Percentiles rank a stretch among this genome's conserved stretches.
phyloP scores from a whole-genome alignment of 2,888 invertebrate genomes.

The Noctua janthina region DNA sequence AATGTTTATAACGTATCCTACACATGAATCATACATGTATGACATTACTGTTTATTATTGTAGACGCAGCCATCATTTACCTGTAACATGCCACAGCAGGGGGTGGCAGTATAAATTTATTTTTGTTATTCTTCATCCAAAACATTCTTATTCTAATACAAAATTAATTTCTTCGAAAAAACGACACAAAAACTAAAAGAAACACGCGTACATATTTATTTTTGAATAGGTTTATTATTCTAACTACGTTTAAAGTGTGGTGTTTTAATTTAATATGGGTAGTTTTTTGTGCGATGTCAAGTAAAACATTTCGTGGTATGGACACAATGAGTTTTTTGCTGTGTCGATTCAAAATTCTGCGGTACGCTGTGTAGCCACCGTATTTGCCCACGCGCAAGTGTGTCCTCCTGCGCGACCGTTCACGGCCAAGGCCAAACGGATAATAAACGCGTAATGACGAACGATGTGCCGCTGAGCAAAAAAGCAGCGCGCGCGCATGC shows the following conservation, averaged over 20 bases:
- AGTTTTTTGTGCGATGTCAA: conserved; percentile 63
- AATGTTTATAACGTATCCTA: not conserved
- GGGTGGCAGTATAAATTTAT: conserved; percentile 34
- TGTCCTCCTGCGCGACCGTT: conserved; percentile 85
- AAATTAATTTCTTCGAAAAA: conserved; percentile 52
- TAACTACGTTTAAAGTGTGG: conserved; percentile 57
- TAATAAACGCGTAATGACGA: conserved; percentile 87
- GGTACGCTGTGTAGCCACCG: conserved; percentile 72
- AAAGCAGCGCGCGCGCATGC: conserved; percentile 76
- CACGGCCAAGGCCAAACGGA: conserved; percentile 89
- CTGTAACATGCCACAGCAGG: conserved; percentile 47
- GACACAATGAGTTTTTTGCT: conserved; percentile 73
- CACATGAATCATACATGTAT: conserved; percentile 29
- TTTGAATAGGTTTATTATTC: conserved; percentile 59
- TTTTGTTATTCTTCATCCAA: conserved; percentile 44
- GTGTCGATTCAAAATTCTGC: conserved; percentile 73
- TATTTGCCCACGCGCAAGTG: conserved; percentile 79
- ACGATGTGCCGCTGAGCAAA: conserved; percentile 85
- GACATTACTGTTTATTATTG: conserved; percentile 41
- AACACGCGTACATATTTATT: conserved; percentile 36
- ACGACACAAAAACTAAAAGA: conserved; percentile 41
- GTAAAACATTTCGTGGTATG: conserved; percentile 67
- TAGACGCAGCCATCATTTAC: conserved; percentile 46
- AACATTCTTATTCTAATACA: conserved; percentile 36
- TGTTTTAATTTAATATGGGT: conserved; percentile 66